Evolutionary conservation across 2,888 invertebrate genomes (phyloP), one percentile per base, ranked within the genome.

Genomic region (Caenorhabditis wallacei): DNA sequence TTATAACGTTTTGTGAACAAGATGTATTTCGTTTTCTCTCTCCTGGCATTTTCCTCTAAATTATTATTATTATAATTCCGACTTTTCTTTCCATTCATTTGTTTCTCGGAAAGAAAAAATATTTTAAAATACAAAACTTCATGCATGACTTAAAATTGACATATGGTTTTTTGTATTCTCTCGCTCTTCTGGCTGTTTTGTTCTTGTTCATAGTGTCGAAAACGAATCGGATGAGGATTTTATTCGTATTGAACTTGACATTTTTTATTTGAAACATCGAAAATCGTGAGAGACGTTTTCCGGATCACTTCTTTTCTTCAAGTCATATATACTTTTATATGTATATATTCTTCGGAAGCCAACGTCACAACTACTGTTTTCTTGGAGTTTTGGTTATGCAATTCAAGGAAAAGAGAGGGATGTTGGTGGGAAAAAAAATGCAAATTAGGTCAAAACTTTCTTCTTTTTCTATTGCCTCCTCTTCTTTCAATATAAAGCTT

Each of bases 61-160:
- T 64, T 64, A 46, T 63, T 35, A 35, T 7, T n/a, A n/a, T n/a
- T n/a, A n/a, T n/a, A n/a, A n/a, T n/a, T n/a, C n/a, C n/a, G n/a
- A n/a, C n/a, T n/a, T n/a, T n/a, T n/a, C n/a, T n/a, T n/a, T n/a
- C n/a, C n/a, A n/a, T n/a, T n/a, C n/a, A n/a, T n/a, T n/a, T n/a
- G 30, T 5, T 30, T 5, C 8, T 30, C 30, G 30, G 22, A 46
- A 46, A 40, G n/a, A 40, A 63, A 20, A 53, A 48, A 64, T 35
- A 40, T 16, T 24, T 26, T 48, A 30, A 48, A 22, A 69, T 53
- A 24, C 54, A 54, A 61, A 7, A 40, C 11, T 59, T 40, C 30
- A 72, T 63, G 72, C 72, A 72, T 72, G 54, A 63, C 53, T 54
- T 26, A 53, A 26, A 53, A 18, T 48, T 40, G 46, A 51, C 71